Conservation (phyloP, 2,888 invertebrate genomes). For the Biston stratarius region DNA sequence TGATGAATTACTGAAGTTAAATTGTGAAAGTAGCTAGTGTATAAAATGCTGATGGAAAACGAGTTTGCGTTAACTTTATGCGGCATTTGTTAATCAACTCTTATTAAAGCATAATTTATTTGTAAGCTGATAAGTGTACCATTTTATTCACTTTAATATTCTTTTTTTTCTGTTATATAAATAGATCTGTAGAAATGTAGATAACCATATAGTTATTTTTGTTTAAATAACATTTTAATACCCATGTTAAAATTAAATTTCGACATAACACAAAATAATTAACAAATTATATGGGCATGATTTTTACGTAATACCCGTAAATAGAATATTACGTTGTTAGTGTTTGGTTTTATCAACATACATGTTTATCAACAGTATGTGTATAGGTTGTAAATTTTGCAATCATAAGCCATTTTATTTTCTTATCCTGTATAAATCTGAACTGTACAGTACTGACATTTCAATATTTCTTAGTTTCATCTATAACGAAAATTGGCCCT, state of each 20-base stretch:
- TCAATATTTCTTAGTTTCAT: conserved; percentile 31
- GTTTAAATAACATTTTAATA: conserved; percentile 30
- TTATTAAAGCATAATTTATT: conserved; percentile 73
- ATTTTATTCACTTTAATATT: conserved; percentile 62
- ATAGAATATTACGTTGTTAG: not conserved
- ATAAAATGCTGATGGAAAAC: conserved; percentile 34
- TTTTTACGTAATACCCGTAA: conserved; percentile 23
- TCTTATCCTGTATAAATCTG: conserved; percentile 35
- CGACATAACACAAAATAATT: conserved; percentile 8
- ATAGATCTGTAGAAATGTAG: conserved; percentile 82
- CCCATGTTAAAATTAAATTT: conserved; percentile 6
- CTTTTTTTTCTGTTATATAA: conserved; percentile 54
- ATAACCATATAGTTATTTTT: conserved; percentile 69
- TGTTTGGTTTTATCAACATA: conserved; percentile 15
- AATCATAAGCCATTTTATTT: conserved; percentile 19
- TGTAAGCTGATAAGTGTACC: conserved; percentile 65
- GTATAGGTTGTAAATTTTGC: conserved; percentile 20
- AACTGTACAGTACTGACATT: conserved; percentile 31
- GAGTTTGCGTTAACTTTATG: conserved; percentile 53
- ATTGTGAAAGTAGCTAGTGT: conserved; percentile 32
- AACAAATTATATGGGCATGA: not conserved
- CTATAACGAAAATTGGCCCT: conserved; percentile 65
- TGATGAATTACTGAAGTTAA: conserved; percentile 30
- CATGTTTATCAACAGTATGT: conserved; percentile 13
- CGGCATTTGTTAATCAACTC: conserved; percentile 58